phyloP scores from a whole-genome alignment of 2,797 vertebrate species.

The Cottoperca gobio region DNA sequence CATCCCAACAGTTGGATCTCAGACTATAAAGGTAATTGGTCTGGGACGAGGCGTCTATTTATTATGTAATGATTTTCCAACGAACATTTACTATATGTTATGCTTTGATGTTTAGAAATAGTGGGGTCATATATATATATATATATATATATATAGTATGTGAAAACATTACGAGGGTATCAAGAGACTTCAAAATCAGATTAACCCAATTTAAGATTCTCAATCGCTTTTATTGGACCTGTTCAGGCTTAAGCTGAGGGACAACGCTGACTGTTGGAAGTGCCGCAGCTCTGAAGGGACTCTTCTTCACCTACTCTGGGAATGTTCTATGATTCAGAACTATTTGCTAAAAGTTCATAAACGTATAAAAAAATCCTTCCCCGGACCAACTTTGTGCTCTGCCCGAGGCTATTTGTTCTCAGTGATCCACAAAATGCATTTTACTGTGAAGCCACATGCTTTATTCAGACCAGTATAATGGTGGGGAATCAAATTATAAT shows the following conservation, averaged over 20 bases:
- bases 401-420: neutral
- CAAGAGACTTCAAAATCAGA: neutral
- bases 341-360: neutral
- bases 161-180: neutral
- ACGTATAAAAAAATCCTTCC: neutral
- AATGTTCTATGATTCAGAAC: neutral
- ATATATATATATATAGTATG: too few relatives aligned
- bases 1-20: neutral
- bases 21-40: slow-evolving; percentile 4
- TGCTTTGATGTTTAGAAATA: neutral
- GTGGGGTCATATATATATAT: neutral
- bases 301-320: neutral
- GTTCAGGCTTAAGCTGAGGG: neutral
- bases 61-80: neutral
- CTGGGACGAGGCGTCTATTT: neutral
- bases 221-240: neutral
- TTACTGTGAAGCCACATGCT: neutral
- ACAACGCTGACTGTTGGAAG: neutral
- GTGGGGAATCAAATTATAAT: neutral
- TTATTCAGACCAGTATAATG: neutral
- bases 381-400: neutral
- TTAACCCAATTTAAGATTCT: neutral
- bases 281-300: too few relatives aligned
- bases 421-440: neutral
- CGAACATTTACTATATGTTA: neutral